Conservation (phyloP, 2,797 vertebrate genomes). For the Sebastes diploproa region DNA sequence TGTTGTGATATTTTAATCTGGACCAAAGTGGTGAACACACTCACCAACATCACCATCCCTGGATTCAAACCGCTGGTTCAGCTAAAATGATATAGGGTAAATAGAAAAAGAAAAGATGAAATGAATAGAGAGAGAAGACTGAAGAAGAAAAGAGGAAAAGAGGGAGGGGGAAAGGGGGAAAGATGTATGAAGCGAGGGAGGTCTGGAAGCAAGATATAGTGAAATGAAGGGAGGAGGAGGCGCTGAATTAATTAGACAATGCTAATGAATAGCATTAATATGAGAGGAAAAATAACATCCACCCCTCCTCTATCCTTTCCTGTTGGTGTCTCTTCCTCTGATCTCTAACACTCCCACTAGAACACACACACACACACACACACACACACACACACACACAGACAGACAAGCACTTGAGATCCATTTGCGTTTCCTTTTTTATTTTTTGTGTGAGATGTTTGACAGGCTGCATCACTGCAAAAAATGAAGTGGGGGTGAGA, state of each 20-base stretch:
- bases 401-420: conserved; percentile 59
- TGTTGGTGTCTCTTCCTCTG: conserved; percentile 56
- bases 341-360: conserved; percentile 63
- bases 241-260: conserved; percentile 73
- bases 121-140: no score
- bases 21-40: not conserved
- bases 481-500: conserved; percentile 48
- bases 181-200: not conserved
- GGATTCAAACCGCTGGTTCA: no score
- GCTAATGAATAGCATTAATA: conserved; percentile 77
- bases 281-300: conserved; percentile 59
- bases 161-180: not conserved
- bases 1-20: not conserved
- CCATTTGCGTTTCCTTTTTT: conserved; percentile 64
- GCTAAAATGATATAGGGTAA: no score
- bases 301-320: conserved; percentile 52
- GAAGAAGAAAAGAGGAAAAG: not conserved
- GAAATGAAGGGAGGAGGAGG: conserved; percentile 57
- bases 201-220: conserved; percentile 34
- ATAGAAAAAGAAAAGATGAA: not conserved
- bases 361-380: conserved; percentile 28
- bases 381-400: conserved; percentile 20
- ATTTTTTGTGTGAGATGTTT: conserved; percentile 54
- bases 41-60: accelerated
- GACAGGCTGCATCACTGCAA: conserved; percentile 64